A percentile compares a stretch with the other conserved stretches of the same genome.
Conservation (phyloP, 2,113 vertebrate genomes). For the Alethe castanea region DNA sequence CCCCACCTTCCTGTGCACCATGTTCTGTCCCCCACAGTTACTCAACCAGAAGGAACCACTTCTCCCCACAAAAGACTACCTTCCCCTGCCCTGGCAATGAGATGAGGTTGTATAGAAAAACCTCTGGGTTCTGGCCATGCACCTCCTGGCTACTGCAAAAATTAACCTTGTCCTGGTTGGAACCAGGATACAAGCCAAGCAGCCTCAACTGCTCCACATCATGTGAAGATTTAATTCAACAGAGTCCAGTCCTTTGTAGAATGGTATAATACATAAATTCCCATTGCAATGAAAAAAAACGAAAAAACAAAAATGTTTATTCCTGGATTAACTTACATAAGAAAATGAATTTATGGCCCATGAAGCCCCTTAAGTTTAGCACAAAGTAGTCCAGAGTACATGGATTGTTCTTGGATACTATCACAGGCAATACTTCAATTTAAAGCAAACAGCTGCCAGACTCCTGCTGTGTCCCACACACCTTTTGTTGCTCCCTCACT, state of each 20-base stretch:
- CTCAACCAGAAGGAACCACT: neutral
- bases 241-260: neutral
- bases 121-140: neutral
- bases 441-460: neutral
- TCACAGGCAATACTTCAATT: neutral
- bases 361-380: neutral
- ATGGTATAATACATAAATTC: neutral
- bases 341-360: neutral
- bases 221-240: neutral
- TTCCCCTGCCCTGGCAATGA: accelerated
- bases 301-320: neutral
- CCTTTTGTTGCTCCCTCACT: neutral
- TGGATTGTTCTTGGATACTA: neutral
- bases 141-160: neutral
- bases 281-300: neutral
- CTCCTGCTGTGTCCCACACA: neutral
- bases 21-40: neutral
- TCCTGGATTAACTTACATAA: neutral
- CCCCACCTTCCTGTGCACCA: neutral
- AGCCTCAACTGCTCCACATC: neutral
- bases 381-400: neutral
- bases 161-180: neutral
- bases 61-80: neutral
- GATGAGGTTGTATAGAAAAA: neutral
- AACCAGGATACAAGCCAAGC: neutral